These are phyloP conservation scores for Chromis chromis DNA, from an alignment of 2,797 vertebrate genomes.

Conservation along the genomic window DNA sequence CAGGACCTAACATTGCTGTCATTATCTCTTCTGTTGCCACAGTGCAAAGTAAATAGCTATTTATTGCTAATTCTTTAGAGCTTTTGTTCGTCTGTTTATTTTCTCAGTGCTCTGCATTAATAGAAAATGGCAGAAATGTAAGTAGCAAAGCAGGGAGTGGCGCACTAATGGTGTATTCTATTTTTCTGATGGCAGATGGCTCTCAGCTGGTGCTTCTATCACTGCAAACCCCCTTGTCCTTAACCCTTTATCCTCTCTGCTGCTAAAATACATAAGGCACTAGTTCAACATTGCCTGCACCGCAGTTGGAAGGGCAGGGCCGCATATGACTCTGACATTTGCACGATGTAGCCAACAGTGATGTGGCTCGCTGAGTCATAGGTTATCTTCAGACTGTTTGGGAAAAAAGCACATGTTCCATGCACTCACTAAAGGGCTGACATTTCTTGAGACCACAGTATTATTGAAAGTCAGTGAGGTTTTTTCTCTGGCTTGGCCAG, in stretches of 20 bases:
- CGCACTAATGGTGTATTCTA: conserved; percentile 24
- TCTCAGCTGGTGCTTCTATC: conserved; percentile 60
- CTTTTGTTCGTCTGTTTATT: background rate
- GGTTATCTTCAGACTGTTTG: conserved; percentile 50
- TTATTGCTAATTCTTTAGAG: background rate
- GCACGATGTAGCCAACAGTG: conserved; percentile 9
- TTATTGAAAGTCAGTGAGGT: background rate
- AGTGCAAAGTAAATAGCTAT: background rate
- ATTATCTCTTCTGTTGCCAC: background rate
- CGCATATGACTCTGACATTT: conserved; percentile 39
- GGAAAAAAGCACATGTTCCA: conserved; percentile 53
- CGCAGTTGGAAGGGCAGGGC: conserved; percentile 30
- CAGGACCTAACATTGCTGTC: too few relatives aligned
- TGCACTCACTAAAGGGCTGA: conserved; percentile 22
- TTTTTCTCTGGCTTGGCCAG: conserved; percentile 19
- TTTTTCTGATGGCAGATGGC: conserved; percentile 52
- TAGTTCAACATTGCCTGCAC: conserved; percentile 8
- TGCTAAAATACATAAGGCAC: conserved; percentile 21
- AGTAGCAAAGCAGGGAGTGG: conserved; percentile 37
- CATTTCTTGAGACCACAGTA: conserved; percentile 13
- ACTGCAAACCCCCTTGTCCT: conserved; percentile 24
- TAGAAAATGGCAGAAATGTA: conserved; percentile 6
- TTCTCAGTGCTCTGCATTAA: conserved; percentile 14
- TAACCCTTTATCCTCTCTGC: conserved; percentile 16
- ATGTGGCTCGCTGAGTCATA: conserved; percentile 68